Evolutionary conservation across 2,888 invertebrate genomes (phyloP).

Genomic region (Formica aserva): DNA sequence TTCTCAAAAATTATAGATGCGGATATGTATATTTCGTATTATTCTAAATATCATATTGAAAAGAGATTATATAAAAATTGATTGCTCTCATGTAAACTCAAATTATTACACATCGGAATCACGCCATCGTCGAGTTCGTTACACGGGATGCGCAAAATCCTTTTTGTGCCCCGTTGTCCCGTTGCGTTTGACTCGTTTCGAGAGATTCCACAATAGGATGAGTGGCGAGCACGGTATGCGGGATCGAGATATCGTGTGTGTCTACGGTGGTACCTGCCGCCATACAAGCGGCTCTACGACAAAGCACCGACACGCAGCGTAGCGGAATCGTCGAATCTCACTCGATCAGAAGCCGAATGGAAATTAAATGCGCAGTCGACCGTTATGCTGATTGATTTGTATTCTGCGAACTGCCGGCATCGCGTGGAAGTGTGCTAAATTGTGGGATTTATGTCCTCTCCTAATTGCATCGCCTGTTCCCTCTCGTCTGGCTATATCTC

Average conservation of each 20-base stretch:
- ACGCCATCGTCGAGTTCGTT: conserved; percentile 71
- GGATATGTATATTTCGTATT: not conserved
- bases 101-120: conserved; percentile 65
- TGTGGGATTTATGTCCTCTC: conserved; percentile 84
- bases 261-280: conserved; percentile 43
- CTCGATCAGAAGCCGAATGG: conserved; percentile 79
- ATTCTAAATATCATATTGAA: conserved; percentile 2
- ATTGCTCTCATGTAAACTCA: conserved; percentile 65
- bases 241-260: conserved; percentile 56
- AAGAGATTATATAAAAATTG: conserved; percentile 31
- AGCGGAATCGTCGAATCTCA: conserved; percentile 47
- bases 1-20: not conserved
- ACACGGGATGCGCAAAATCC: conserved; percentile 68
- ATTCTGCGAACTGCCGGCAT: conserved; percentile 82
- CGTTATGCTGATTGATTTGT: conserved; percentile 85
- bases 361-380: conserved; percentile 85
- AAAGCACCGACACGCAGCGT: conserved; percentile 49
- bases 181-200: conserved; percentile 59
- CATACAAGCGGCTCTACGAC: conserved; percentile 37
- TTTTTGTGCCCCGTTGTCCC: conserved; percentile 64
- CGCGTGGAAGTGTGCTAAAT: conserved; percentile 84
- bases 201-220: conserved; percentile 58
- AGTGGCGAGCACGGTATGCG: conserved; percentile 44
- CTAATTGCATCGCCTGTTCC: conserved; percentile 82
- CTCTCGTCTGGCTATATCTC: conserved; percentile 40